Evolutionary conservation across 2,888 invertebrate genomes (phyloP), one percentile per base, ranked within the genome.

Genomic region (Macrophya alboannulata): DNA sequence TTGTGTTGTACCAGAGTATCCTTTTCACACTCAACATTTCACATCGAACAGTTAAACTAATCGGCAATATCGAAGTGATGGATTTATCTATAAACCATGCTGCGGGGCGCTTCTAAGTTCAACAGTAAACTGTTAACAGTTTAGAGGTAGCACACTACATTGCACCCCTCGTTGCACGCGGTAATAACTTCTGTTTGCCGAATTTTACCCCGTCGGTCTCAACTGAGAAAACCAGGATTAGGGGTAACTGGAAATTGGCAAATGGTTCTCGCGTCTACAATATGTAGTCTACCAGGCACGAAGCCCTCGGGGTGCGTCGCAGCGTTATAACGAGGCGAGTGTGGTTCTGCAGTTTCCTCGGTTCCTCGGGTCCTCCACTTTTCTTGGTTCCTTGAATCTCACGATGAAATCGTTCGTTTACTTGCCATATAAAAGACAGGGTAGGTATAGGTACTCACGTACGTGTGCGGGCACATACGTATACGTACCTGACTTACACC

Each of bases 311-410:
- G 68, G 83, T 68, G 48, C 48, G 43, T 31, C 43, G 62, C 17
- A 15, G 21, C 62, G 43, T 81, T 15, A 68, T 83, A 48, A 83
- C 83, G 68, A 45, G 48, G 83, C 68, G 83, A 83, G 68, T 68
- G 83, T 43, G 48, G 48, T 71, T 83, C 51, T 71, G 82, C 31
- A 31, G 31, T 65, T 65, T 65, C 45, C 45, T 40, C 37, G 81
- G 65, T 55, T 74, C 45, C 45, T 55, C 51, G 77, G 77, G 45
- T 71, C 68, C 71, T 68, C 25, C 45, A 37, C 17, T 68, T 81
- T 83, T 68, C 83, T 83, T 15, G 31, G 83, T 31, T 31, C 25
- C 15, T 12, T 48, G 31, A 48, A 48, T 17, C 45, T 25, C 31
- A 31, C 71, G 68, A 21, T 31, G 62, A 43, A 48, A 31, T 17